Percentiles rank a stretch among this genome's conserved stretches.
These are phyloP conservation scores for Lepus oiostolus DNA, from an alignment of 2,797 vertebrate genomes.

Conservation along the genomic window DNA sequence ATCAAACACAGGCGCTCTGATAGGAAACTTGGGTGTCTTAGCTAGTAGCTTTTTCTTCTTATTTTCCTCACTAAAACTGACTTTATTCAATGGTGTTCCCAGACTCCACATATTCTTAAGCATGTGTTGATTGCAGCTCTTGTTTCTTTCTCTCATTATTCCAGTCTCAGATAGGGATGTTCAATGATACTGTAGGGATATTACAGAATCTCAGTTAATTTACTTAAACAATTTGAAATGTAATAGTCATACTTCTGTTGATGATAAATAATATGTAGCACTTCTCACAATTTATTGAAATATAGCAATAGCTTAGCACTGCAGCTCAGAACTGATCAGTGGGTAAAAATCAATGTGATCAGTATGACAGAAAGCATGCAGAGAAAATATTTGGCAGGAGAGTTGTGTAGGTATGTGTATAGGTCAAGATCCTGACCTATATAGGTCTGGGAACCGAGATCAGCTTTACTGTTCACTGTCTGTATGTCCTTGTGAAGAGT, in stretches of 20 bases:
- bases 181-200: neutral
- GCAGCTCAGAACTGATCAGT: neutral
- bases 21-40: too few relatives aligned
- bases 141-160: neutral
- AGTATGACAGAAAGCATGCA: neutral
- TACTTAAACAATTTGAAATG: conserved; percentile 5
- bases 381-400: neutral
- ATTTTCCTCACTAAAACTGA: neutral
- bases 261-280: neutral
- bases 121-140: too few relatives aligned
- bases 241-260: neutral
- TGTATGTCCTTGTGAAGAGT: neutral
- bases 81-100: neutral
- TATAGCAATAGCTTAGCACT: neutral
- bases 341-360: neutral
- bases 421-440: neutral
- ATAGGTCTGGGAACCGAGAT: neutral
- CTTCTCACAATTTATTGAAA: neutral
- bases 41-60: too few relatives aligned
- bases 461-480: neutral
- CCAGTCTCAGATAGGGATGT: neutral
- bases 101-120: accelerated
- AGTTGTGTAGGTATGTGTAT: neutral
- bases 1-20: too few relatives aligned
- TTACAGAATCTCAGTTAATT: neutral